Percentiles rank a stretch among this genome's conserved stretches.
Evolutionary conservation across 2,797 vertebrate species (phyloP).

Genomic region (Miichthys miiuy): DNA sequence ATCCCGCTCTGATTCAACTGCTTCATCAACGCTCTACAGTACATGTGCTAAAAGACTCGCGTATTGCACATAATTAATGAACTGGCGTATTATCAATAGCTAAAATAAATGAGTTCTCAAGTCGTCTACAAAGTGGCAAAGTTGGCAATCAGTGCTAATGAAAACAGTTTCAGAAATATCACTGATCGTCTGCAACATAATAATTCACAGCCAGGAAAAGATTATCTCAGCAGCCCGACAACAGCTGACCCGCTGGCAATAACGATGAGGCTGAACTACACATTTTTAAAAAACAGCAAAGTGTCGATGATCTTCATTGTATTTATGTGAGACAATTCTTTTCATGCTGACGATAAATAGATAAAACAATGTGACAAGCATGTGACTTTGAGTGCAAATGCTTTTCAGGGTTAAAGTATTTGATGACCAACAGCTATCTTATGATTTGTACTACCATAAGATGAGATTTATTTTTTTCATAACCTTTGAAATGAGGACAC

Average conservation of each 20-base stretch:
- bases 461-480: too few relatives aligned
- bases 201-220: constrained; percentile 23
- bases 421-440: not conserved
- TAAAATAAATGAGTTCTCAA: constrained; percentile 56
- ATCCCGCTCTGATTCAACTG: constrained; percentile 48
- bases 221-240: constrained; percentile 7
- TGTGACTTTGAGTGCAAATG: not conserved
- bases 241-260: constrained; percentile 29
- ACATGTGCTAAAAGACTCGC: constrained; percentile 59
- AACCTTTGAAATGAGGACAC: too few relatives aligned
- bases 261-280: too few relatives aligned
- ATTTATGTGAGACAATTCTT: constrained; percentile 29
- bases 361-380: not conserved
- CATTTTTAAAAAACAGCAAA: too few relatives aligned
- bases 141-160: constrained; percentile 33
- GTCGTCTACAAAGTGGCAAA: constrained; percentile 46
- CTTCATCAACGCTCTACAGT: constrained; percentile 63
- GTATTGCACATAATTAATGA: constrained; percentile 59
- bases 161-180: constrained; percentile 49
- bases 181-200: constrained; percentile 44
- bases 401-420: not conserved
- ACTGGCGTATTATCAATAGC: constrained; percentile 60
- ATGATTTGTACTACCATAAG: not conserved
- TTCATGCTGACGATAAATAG: too few relatives aligned
- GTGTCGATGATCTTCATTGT: not conserved